Evolutionary conservation across 2,113 vertebrate genomes (phyloP).

Genomic region (Paedocypris sp.): DNA sequence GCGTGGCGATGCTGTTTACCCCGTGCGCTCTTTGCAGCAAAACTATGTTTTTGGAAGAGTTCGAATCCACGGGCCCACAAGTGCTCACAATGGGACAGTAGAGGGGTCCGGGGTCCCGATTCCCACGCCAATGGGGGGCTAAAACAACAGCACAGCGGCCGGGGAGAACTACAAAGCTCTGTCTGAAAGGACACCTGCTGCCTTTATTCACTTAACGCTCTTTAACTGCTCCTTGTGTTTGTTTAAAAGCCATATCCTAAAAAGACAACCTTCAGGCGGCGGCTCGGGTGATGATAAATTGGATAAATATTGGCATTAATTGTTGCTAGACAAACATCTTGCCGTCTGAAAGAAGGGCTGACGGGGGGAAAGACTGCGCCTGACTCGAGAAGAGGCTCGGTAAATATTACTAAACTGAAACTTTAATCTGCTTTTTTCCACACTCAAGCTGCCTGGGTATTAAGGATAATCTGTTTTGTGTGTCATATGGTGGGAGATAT

Average conservation of each 20-base stretch:
- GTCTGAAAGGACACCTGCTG: slow-evolving; percentile 68
- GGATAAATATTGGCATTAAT: slow-evolving; percentile 63
- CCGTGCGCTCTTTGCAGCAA: neutral
- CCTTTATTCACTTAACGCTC: slow-evolving; percentile 59
- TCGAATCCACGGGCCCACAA: too few species aligned
- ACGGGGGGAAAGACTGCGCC: slow-evolving; percentile 40
- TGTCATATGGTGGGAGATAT: slow-evolving; percentile 70
- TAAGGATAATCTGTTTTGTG: slow-evolving; percentile 71
- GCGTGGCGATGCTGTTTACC: neutral
- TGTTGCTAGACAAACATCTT: slow-evolving; percentile 57
- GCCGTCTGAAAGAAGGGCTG: slow-evolving; percentile 42
- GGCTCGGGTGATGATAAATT: slow-evolving; percentile 62
- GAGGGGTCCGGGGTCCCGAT: slow-evolving; percentile 58
- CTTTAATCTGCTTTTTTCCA: slow-evolving; percentile 74
- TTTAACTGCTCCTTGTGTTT: slow-evolving; percentile 60
- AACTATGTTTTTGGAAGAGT: neutral
- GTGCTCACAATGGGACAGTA: slow-evolving; percentile 59
- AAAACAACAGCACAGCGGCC: slow-evolving; percentile 66
- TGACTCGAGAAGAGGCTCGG: slow-evolving; percentile 48
- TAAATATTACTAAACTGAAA: slow-evolving; percentile 71
- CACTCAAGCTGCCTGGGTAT: slow-evolving; percentile 69
- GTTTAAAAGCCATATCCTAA: slow-evolving; percentile 58
- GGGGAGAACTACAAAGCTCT: slow-evolving; percentile 58
- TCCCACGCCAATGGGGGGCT: slow-evolving; percentile 55
- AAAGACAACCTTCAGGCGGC: slow-evolving; percentile 45